Evolutionary conservation across 2,888 invertebrate species (phyloP), one percentile per base, ranked within the genome.

Genomic region (Nephrocerus scutellatus): DNA sequence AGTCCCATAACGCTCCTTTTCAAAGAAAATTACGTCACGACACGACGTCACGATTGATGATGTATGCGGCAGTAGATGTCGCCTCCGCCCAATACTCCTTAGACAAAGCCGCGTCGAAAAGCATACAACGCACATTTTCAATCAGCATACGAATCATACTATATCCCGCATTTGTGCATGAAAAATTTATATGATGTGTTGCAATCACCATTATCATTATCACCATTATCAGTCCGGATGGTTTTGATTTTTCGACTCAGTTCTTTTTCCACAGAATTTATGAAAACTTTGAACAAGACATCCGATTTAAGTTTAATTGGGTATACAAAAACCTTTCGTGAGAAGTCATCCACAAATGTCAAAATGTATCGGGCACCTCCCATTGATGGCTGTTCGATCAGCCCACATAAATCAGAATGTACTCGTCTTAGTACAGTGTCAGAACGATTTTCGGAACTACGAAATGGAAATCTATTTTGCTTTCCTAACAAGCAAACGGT

Each of bases 11-110:
- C 10, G 8, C 9, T 36, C 6, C 6, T 4, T 29, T 36, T 39
- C 36, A 20, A 39, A 33, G 21, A 43, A 43, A 10, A 43, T 31
- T 8, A 39, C 36, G 25, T 36, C 32, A 26, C 39, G 20, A 15
- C 32, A 25, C 36, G 13, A 43, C 24, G n/a, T 22, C 21, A 19
- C 38, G 20, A 31, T 49, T 44, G n/a, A 44, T 15, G 6, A 45
- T 33, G 32, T 26, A 47, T 10, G 41, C 40, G 22, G 47, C 43
- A 13, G 47, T 47, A 15, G 32, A 31, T 12, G 42, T 20, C 10
- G 46, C 44, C 25, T 50, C 43, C 9, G 43, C 46, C 46, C 47
- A 43, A 35, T 33, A 49, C 12, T 36, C 13, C 3, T 39, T 18
- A n/a, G 23, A 24, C 21, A 43, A 12, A 4, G 34, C 34, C 15